Evolutionary conservation across 1,140 invertebrate genomes (phyloP).

Genomic region (Lucilia sericata): DNA sequence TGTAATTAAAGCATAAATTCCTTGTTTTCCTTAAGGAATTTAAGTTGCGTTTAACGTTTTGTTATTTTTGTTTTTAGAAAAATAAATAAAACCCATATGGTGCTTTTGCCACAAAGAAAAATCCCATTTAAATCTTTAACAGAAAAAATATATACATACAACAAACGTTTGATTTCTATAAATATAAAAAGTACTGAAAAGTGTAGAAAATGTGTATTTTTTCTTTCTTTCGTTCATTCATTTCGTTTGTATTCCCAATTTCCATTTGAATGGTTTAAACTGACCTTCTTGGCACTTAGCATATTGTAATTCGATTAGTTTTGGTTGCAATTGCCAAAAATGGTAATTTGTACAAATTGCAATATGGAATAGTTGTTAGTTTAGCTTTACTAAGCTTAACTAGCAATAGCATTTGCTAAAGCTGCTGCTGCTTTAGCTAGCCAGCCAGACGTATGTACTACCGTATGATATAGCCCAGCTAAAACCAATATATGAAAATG

Average conservation of each 20-base stretch:
- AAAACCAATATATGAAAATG: neutral
- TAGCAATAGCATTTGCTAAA: neutral
- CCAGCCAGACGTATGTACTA: neutral
- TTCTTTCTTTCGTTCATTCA: neutral
- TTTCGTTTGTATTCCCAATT: constrained; percentile 33
- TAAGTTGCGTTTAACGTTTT: constrained; percentile 16
- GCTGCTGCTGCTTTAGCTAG: neutral
- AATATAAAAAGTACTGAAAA: neutral
- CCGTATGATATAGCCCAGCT: neutral
- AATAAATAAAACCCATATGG: neutral
- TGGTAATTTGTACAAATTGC: constrained; percentile 42
- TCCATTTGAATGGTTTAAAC: constrained; percentile 41
- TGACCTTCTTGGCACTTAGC: constrained; percentile 43
- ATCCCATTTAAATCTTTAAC: neutral
- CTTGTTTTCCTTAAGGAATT: constrained; percentile 37
- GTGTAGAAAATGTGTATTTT: neutral
- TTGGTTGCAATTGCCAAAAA: constrained; percentile 42
- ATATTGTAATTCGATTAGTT: constrained; percentile 44
- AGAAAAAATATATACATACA: neutral
- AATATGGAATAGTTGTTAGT: constrained; percentile 35
- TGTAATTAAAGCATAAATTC: constrained; percentile 33
- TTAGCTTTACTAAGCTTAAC: neutral
- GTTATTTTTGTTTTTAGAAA: neutral
- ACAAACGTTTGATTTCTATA: neutral
- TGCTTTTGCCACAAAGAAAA: neutral